Evolutionary conservation across 2,797 vertebrate genomes (phyloP).

Genomic region (Tokudaia tokunoshimensis): DNA sequence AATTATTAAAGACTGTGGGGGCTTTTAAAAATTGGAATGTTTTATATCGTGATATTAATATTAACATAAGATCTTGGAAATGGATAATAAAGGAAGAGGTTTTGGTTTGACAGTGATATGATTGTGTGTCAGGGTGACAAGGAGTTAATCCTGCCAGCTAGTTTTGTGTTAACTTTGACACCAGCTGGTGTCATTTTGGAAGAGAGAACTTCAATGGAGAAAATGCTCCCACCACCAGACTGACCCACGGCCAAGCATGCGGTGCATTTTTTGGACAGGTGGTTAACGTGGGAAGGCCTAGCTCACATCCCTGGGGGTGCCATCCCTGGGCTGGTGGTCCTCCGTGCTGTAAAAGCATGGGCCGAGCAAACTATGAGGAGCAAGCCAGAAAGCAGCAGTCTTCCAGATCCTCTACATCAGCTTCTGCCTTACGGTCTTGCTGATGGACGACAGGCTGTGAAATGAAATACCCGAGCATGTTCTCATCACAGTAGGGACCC

Average conservation of each 20-base stretch:
- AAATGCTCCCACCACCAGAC: neutral
- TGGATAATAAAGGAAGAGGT: neutral
- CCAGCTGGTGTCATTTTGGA: neutral
- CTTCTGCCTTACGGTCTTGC: neutral
- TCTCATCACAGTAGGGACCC: neutral
- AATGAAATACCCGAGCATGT: neutral
- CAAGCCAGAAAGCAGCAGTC: neutral
- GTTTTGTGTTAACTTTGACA: neutral
- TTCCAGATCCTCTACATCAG: neutral
- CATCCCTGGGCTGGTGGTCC: neutral
- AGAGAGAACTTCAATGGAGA: neutral
- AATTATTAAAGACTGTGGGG: neutral
- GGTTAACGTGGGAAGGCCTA: neutral
- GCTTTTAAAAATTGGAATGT: neutral
- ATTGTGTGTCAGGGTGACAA: neutral
- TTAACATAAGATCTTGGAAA: neutral
- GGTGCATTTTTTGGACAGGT: neutral
- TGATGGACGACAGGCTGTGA: neutral
- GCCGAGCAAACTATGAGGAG: neutral
- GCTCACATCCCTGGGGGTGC: neutral
- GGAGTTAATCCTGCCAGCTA: neutral
- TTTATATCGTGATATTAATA: neutral
- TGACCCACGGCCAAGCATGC: neutral
- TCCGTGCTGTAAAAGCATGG: neutral
- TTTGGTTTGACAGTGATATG: neutral